Base-by-base conservation (phyloP, 2,797 vertebrate species). In the Sebastes matsubarae region DNA sequence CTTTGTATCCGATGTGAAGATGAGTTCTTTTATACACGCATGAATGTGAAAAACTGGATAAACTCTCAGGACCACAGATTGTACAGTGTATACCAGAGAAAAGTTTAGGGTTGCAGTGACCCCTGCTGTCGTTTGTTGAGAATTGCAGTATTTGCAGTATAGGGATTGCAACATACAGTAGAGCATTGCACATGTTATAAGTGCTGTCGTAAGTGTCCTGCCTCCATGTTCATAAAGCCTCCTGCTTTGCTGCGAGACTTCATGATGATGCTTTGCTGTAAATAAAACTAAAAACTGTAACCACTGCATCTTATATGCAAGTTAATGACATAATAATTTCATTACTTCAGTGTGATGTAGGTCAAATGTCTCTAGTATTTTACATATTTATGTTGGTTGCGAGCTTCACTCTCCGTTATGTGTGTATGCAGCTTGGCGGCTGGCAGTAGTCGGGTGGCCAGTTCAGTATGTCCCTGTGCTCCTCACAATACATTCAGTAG, bases 31-130 rank as follows among this genome's bases (percentile, higher is more conserved):
- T 34, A 54, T 65, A 4, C 7, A 25, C 36, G 2, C n/a, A 25
- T 52, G 12, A 32, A 52, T 46, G 11, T 75, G 36, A 79, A 67
- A 80, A 80, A 30, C 11, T 36, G 32, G 38, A 30, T 30, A 6
- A 50, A 42, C 16, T 34, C 50, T 4, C 14, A 29, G 32, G 18
- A 18, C 10, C 22, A 1, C 2, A 24, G 11, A 72, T 22, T 22
- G 55, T 8, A 32, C 66, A 29, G 22, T 1, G 22, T 5, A 22
- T 20, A 4, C 3, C 2, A 16, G n/a, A 68, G 13, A 11, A n/a
- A 86, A 63, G 2, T 24, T 18, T 81, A 36, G 50, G 66, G 65
- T 52, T 84, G 61, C 74, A 92, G 81, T 87, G 93, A 25, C 91
- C 82, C 79, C 94, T 89, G 77, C 74, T 91, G 94, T 38, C 9